phyloP scores from a whole-genome alignment of 2,797 vertebrate species.

The Vultur gryphus region DNA sequence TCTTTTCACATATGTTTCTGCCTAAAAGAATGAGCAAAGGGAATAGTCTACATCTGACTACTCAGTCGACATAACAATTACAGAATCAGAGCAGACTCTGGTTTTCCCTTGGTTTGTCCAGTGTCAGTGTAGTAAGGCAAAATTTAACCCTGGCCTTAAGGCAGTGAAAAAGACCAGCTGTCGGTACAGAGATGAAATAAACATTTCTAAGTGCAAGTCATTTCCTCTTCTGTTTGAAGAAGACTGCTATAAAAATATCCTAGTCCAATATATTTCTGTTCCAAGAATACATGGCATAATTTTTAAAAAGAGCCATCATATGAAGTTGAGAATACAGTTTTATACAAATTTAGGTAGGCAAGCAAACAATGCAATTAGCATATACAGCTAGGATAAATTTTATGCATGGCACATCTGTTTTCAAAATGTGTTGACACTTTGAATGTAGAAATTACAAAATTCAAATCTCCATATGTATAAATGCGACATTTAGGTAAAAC shows the following conservation, averaged over 20 bases:
- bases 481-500: background rate
- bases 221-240: background rate
- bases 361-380: background rate
- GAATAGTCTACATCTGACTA: background rate
- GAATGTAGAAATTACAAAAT: background rate
- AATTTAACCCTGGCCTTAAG: background rate
- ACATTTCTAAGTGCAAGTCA: background rate
- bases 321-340: background rate
- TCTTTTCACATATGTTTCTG: background rate
- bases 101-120: background rate
- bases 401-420: background rate
- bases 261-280: background rate
- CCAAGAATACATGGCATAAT: background rate
- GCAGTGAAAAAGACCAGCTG: background rate
- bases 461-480: background rate
- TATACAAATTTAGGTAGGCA: background rate
- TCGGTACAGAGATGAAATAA: background rate
- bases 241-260: background rate
- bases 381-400: background rate
- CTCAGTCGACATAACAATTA: background rate
- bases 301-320: background rate
- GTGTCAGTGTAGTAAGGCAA: background rate
- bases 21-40: background rate
- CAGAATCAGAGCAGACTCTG: background rate
- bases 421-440: background rate